These are phyloP conservation scores for Argyresthia goedartella DNA, from an alignment of 2,888 invertebrate genomes.

Conservation along the genomic window DNA sequence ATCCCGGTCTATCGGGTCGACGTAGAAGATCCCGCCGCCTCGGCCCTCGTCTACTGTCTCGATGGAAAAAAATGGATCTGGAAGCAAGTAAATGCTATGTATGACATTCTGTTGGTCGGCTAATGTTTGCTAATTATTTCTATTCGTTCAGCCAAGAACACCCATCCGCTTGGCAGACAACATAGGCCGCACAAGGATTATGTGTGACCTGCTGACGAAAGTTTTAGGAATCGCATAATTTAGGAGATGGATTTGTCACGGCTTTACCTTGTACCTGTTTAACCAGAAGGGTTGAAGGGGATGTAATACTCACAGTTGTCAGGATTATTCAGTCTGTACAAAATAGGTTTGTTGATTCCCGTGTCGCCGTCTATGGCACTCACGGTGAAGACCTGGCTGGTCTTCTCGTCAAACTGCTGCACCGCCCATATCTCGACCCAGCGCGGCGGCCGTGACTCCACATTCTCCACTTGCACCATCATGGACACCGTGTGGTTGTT, in stretches of 20 bases:
- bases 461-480: conserved; percentile 70
- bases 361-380: conserved; percentile 74
- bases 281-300: too few species aligned
- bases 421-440: conserved; percentile 71
- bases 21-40: conserved; percentile 37
- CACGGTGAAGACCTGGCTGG: conserved; percentile 44
- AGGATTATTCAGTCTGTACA: conserved; percentile 51
- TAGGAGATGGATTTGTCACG: too few species aligned
- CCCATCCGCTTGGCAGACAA: too few species aligned
- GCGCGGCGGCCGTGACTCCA: conserved; percentile 70
- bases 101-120: too few species aligned
- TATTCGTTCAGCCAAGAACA: too few species aligned
- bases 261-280: too few species aligned
- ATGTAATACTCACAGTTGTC: conserved; percentile 32
- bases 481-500: conserved; percentile 51
- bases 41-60: conserved; percentile 34
- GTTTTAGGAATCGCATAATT: too few species aligned
- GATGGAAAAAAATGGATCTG: conserved; percentile 49
- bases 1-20: conserved; percentile 58
- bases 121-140: too few species aligned
- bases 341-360: conserved; percentile 64
- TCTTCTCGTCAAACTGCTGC: conserved; percentile 69
- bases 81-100: conserved; percentile 9
- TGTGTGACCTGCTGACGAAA: too few species aligned
- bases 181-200: too few species aligned